These are phyloP conservation scores for Chascanopsetta lugubris DNA, from an alignment of 2,113 vertebrate genomes.

Conservation along the genomic window DNA sequence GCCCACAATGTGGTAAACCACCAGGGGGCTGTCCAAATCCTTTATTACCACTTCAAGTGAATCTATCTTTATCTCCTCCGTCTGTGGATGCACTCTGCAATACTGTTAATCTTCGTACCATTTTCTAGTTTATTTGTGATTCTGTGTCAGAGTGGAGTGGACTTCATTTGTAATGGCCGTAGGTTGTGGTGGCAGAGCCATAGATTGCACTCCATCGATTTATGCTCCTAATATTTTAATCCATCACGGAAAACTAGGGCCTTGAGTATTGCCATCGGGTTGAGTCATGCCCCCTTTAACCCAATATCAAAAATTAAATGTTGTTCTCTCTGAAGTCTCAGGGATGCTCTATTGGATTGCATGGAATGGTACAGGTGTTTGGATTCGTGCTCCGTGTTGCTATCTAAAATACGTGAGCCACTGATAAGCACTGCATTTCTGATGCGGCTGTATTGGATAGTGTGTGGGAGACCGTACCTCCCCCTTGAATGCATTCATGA, in stretches of 20 bases:
- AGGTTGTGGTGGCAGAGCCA: conserved; percentile 3
- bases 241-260: conserved; percentile 15
- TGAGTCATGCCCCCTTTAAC: conserved; percentile 2
- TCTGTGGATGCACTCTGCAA: background rate
- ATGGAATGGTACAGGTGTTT: conserved; percentile 22
- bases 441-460: conserved; percentile 38
- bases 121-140: background rate
- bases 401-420: conserved; percentile 19
- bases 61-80: background rate
- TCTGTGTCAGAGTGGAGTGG: background rate
- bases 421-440: conserved; percentile 30
- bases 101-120: background rate
- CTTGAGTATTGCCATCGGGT: conserved; percentile 3
- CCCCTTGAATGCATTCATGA: conserved; percentile 44
- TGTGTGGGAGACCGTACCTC: conserved; percentile 10
- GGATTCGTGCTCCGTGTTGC: conserved; percentile 13
- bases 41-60: background rate
- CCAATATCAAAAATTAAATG: conserved; percentile 19
- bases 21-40: background rate
- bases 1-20: too few relatives aligned
- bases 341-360: conserved; percentile 11
- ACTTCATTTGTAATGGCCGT: background rate
- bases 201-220: conserved; percentile 6
- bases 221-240: conserved; percentile 19
- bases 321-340: background rate